Percentiles rank a stretch among this genome's conserved stretches.
Evolutionary conservation across 2,888 invertebrate genomes (phyloP).

Genomic region (Cantharis rustica): DNA sequence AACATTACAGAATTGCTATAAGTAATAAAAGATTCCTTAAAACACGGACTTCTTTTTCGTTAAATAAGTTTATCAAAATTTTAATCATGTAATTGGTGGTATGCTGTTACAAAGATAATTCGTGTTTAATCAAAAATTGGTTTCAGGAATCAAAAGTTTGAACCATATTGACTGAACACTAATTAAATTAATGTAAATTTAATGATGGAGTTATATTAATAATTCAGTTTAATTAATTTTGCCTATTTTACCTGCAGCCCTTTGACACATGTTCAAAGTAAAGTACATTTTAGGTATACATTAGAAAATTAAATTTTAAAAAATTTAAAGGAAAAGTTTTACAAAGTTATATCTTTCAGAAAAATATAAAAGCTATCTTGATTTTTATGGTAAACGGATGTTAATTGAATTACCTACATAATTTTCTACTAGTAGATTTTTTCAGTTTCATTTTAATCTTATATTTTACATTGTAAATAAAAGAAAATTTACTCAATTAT

Average conservation of each 20-base stretch:
- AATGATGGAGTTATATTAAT: neutral
- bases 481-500: too few relatives aligned
- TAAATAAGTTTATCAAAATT: neutral
- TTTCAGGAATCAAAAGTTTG: neutral
- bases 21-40: neutral
- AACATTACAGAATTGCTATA: too few relatives aligned
- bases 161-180: neutral
- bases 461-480: too few relatives aligned
- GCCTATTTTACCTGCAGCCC: neutral
- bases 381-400: neutral
- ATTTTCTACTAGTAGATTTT: too few relatives aligned
- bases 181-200: neutral
- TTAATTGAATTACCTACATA: neutral
- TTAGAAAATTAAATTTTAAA: neutral
- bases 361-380: neutral
- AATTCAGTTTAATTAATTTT: neutral
- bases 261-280: neutral
- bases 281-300: neutral
- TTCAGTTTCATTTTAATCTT: too few relatives aligned
- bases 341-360: neutral
- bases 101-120: neutral
- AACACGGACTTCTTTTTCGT: neutral
- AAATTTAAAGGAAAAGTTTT: neutral
- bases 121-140: neutral
- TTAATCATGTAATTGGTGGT: neutral